These are phyloP conservation scores for Mythimna pallens DNA, from an alignment of 2,888 invertebrate genomes.

Conservation along the genomic window DNA sequence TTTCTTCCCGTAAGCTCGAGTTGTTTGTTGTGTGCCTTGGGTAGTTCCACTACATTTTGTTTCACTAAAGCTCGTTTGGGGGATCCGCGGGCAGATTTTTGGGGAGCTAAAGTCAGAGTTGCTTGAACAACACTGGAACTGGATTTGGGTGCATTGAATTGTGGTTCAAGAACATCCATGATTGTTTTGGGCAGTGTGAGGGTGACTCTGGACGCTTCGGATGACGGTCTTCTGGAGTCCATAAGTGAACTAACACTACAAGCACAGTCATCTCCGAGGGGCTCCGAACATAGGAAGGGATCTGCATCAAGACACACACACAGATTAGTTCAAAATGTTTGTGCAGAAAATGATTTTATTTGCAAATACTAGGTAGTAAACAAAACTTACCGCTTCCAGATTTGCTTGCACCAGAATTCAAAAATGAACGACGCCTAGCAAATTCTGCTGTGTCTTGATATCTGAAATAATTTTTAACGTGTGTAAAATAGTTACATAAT, in stretches of 20 bases:
- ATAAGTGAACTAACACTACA: slow-evolving; percentile 92
- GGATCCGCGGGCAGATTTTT: slow-evolving; percentile 86
- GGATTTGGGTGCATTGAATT: slow-evolving; percentile 89
- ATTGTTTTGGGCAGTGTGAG: slow-evolving; percentile 89
- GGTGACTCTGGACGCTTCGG: slow-evolving; percentile 90
- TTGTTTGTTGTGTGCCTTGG: slow-evolving; percentile 85
- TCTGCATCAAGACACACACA: slow-evolving; percentile 78
- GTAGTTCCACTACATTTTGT: slow-evolving; percentile 84
- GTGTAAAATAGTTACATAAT: neutral
- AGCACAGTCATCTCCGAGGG: slow-evolving; percentile 92
- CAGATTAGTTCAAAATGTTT: slow-evolving; percentile 21
- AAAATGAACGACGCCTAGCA: slow-evolving; percentile 92
- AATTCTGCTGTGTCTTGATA: slow-evolving; percentile 94
- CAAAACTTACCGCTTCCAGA: slow-evolving; percentile 91
- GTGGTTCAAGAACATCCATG: slow-evolving; percentile 90
- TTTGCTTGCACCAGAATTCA: slow-evolving; percentile 87
- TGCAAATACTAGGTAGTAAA: neutral
- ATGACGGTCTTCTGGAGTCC: slow-evolving; percentile 91
- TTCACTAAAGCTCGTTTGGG: slow-evolving; percentile 87
- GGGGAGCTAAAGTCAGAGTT: slow-evolving; percentile 92
- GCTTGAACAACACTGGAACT: slow-evolving; percentile 91
- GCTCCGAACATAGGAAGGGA: slow-evolving; percentile 90
- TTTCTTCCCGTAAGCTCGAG: slow-evolving; percentile 87
- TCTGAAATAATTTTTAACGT: slow-evolving; percentile 74
- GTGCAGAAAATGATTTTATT: slow-evolving; percentile 4